Evolutionary conservation across 1,140 invertebrate species (phyloP).

Genomic region (Acromyrmex charruanus): DNA sequence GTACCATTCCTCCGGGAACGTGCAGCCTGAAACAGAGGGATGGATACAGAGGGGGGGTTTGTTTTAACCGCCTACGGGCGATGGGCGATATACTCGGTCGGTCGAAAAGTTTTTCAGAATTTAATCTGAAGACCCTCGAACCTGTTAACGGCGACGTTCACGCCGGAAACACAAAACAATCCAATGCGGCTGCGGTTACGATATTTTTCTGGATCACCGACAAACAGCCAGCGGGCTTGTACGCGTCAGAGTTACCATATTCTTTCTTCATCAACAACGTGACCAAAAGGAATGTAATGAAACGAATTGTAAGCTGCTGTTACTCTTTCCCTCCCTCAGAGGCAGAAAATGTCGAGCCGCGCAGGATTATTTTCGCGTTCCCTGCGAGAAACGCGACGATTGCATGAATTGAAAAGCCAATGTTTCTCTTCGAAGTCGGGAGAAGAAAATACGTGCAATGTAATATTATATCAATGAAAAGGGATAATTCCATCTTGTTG

Average conservation of each 20-base stretch:
- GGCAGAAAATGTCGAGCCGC: conserved; percentile 13
- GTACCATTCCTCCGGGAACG: conserved; percentile 91
- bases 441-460: conserved; percentile 22
- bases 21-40: conserved; percentile 86
- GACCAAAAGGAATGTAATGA: conserved; percentile 34
- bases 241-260: conserved; percentile 37
- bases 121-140: conserved; percentile 41
- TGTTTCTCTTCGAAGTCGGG: conserved; percentile 8
- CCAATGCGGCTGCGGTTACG: background rate
- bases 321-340: background rate
- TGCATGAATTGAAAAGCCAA: background rate
- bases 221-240: conserved; percentile 37
- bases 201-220: conserved; percentile 41
- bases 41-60: background rate
- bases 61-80: background rate
- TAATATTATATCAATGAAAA: conserved; percentile 9
- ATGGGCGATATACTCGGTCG: conserved; percentile 4
- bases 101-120: conserved; percentile 46
- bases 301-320: conserved; percentile 42
- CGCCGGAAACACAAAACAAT: conserved; percentile 42
- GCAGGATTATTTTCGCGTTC: conserved; percentile 54
- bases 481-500: background rate
- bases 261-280: conserved; percentile 13
- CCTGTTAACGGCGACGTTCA: background rate
- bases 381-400: conserved; percentile 10